Evolutionary conservation across 1,140 invertebrate genomes (phyloP).

Genomic region (Manduca sexta): DNA sequence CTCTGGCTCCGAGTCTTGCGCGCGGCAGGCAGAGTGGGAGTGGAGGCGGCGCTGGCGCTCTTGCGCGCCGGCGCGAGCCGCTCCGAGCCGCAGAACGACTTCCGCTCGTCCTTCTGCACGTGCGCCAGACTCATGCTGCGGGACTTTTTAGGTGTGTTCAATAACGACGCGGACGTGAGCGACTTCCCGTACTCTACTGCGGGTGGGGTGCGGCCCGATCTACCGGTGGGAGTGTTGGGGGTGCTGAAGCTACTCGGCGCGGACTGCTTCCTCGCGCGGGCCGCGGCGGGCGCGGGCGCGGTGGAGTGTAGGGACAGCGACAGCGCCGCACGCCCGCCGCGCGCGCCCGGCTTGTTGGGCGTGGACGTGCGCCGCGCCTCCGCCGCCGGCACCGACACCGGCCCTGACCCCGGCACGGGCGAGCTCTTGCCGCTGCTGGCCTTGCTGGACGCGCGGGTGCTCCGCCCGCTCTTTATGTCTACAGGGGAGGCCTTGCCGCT

Average conservation of each 20-base stretch:
- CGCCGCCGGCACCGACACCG: slow-evolving; percentile 10
- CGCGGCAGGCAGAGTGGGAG: slow-evolving; percentile 22
- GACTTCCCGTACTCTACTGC: slow-evolving; percentile 55
- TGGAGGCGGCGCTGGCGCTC: slow-evolving; percentile 23
- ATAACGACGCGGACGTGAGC: slow-evolving; percentile 35
- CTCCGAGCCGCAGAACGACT: slow-evolving; percentile 42
- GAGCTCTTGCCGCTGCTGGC: slow-evolving; percentile 32
- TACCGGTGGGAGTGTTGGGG: slow-evolving; percentile 42
- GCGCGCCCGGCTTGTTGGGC: slow-evolving; percentile 44
- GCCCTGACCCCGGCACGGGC: slow-evolving; percentile 12
- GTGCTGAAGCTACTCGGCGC: slow-evolving; percentile 56
- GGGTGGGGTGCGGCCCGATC: slow-evolving; percentile 45
- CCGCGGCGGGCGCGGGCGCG: slow-evolving; percentile 14
- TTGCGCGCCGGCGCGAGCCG: slow-evolving; percentile 29
- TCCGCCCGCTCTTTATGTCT: slow-evolving; percentile 13
- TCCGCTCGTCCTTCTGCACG: slow-evolving; percentile 33
- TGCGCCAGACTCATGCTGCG: slow-evolving; percentile 54
- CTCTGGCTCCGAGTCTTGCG: slow-evolving; percentile 52
- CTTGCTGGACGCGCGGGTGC: slow-evolving; percentile 24
- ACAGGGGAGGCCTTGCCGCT: slow-evolving; percentile 40
- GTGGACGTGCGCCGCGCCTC: slow-evolving; percentile 37
- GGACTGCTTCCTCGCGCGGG: slow-evolving; percentile 47
- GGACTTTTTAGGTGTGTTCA: slow-evolving; percentile 47
- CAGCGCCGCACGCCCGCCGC: slow-evolving; percentile 40
- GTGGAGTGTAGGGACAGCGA: slow-evolving; percentile 13